phyloP scores from a whole-genome alignment of 2,888 invertebrate species.

The Teinopalpus imperialis region DNA sequence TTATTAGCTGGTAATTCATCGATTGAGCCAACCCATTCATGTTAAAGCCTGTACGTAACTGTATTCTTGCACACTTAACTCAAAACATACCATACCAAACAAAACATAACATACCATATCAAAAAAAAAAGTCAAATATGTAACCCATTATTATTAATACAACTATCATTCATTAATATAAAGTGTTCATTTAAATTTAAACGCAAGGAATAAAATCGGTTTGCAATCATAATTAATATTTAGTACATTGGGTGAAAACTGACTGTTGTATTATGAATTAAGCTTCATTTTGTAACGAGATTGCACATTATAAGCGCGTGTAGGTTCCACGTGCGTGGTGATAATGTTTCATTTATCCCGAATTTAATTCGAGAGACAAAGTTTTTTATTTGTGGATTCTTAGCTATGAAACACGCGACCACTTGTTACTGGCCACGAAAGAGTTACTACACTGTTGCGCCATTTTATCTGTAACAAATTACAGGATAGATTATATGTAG shows the following conservation, averaged over 20 bases:
- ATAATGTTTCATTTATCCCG: slow-evolving; percentile 22
- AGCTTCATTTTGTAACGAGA: neutral
- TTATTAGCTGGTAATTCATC: no score
- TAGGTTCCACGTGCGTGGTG: neutral
- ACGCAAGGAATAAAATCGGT: slow-evolving; percentile 3
- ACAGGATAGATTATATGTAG: neutral
- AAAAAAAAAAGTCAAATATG: no score
- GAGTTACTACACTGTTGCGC: slow-evolving; percentile 14
- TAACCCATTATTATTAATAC: no score
- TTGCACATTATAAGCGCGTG: slow-evolving; percentile 4
- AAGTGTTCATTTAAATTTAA: no score
- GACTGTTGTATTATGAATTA: slow-evolving; percentile 5
- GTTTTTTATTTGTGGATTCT: slow-evolving; percentile 35
- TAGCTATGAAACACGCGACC: slow-evolving; percentile 48
- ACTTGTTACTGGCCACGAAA: slow-evolving; percentile 48
- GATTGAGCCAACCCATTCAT: no score
- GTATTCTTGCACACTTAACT: no score
- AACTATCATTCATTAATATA: no score
- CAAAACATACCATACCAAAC: no score
- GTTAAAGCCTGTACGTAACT: no score
- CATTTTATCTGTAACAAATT: neutral
- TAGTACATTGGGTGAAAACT: slow-evolving; percentile 7
- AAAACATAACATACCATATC: no score
- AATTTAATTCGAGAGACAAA: slow-evolving; percentile 35
- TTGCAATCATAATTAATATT: slow-evolving; percentile 1